A percentile compares a stretch with the other conserved stretches of the same genome.
Conservation (phyloP, 30 jellyfish, hydroid and myxozoan genomes). For the Morbakka virulenta region DNA sequence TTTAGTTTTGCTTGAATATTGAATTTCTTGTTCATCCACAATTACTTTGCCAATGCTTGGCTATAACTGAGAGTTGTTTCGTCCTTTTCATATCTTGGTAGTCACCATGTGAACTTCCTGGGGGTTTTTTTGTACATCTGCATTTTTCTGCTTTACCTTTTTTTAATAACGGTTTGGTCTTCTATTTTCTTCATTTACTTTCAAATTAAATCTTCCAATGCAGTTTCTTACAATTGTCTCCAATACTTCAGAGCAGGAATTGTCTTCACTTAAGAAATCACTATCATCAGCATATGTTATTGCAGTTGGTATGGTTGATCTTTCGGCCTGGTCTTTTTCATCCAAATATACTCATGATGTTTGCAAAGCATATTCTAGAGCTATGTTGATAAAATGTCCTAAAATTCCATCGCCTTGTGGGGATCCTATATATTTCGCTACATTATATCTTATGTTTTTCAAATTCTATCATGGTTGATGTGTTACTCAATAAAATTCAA, state of each 20-base stretch:
- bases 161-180: conserved; percentile 8
- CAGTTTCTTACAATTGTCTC: conserved; percentile 19
- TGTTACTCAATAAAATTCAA: conserved; percentile 34
- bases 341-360: conserved; percentile 23
- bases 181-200: background rate
- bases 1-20: conserved; percentile 7
- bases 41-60: conserved; percentile 35
- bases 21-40: conserved; percentile 12
- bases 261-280: conserved; percentile 32
- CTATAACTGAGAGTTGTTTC: conserved; percentile 34
- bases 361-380: conserved; percentile 19
- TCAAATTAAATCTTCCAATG: conserved; percentile 6
- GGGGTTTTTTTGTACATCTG: conserved; percentile 19
- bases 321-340: conserved; percentile 1
- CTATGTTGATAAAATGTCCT: too few species aligned
- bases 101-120: conserved; percentile 35
- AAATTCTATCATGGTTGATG: background rate
- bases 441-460: conserved; percentile 22
- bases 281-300: conserved; percentile 18
- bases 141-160: conserved; percentile 25
- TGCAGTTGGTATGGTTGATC: conserved; percentile 19
- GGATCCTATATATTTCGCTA: too few species aligned
- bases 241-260: conserved; percentile 32
- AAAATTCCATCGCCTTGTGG: too few species aligned
- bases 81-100: conserved; percentile 35